Percentiles rank a stretch among this genome's conserved stretches.
Conservation (phyloP, 2,797 vertebrate species). For the Typhlichthys subterraneus region DNA sequence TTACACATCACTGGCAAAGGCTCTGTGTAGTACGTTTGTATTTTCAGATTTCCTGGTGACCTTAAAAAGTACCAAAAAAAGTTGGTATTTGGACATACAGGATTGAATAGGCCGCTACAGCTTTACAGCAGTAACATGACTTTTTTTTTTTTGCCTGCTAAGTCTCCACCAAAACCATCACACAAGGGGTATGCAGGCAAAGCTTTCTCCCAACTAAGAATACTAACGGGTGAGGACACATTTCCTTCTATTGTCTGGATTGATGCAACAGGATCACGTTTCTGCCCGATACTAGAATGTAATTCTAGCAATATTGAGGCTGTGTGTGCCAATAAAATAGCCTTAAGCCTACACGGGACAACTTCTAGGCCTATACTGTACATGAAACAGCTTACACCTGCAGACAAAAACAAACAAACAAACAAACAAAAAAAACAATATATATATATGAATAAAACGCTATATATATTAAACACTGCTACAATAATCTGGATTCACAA, state of each 20-base stretch:
- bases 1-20: constrained; percentile 50
- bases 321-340: constrained; percentile 7
- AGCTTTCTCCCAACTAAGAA: background rate
- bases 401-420: background rate
- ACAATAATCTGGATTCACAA: too few species aligned
- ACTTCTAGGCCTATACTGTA: background rate
- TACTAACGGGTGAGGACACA: constrained; percentile 3
- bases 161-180: constrained; percentile 3
- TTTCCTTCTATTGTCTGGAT: constrained; percentile 6
- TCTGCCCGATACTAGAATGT: constrained; percentile 14
- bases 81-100: too few species aligned
- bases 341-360: constrained; percentile 10
- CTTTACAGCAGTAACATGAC: too few species aligned
- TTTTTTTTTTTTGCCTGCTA: too few species aligned
- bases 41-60: background rate
- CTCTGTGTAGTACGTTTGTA: background rate
- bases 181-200: background rate
- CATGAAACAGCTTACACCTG: background rate
- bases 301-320: constrained; percentile 3
- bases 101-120: too few species aligned
- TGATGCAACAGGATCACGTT: constrained; percentile 13
- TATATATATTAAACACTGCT: too few species aligned
- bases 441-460: too few species aligned
- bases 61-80: background rate
- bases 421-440: background rate